A percentile compares a stretch with the other conserved stretches of the same genome.
Evolutionary conservation across 2,113 vertebrate genomes (phyloP).

Genomic region (Thunnus maccoyii): DNA sequence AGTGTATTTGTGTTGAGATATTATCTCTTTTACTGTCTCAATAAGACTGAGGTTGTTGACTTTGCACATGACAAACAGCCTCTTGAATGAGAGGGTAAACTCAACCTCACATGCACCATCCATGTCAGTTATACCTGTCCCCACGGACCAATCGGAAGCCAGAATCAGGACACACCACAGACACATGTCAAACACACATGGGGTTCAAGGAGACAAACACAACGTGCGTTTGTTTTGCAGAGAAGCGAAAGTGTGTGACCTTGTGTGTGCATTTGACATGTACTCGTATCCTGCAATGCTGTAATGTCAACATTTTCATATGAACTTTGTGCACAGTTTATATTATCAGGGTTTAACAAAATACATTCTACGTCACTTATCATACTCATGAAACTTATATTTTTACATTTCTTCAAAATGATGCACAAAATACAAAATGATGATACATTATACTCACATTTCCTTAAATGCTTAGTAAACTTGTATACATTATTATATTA

Average conservation of each 20-base stretch:
- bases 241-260: not conserved
- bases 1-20: too few species aligned
- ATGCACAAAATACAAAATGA: too few species aligned
- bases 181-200: not conserved
- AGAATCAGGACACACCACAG: not conserved
- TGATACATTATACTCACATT: too few species aligned
- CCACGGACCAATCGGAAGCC: slow-evolving; percentile 46
- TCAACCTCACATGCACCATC: slow-evolving; percentile 3
- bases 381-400: too few species aligned
- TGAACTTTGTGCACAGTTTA: not conserved
- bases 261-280: not conserved
- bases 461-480: too few species aligned
- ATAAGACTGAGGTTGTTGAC: not conserved
- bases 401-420: too few species aligned
- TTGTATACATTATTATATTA: too few species aligned
- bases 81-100: not conserved
- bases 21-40: not conserved
- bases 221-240: slow-evolving; percentile 10
- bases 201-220: slow-evolving; percentile 10
- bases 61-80: not conserved
- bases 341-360: too few species aligned
- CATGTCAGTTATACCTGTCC: slow-evolving; percentile 49
- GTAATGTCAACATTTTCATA: not conserved
- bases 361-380: too few species aligned
- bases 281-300: too few species aligned